phyloP scores from a whole-genome alignment of 2,797 vertebrate species.

The Acanthiza pusilla region DNA sequence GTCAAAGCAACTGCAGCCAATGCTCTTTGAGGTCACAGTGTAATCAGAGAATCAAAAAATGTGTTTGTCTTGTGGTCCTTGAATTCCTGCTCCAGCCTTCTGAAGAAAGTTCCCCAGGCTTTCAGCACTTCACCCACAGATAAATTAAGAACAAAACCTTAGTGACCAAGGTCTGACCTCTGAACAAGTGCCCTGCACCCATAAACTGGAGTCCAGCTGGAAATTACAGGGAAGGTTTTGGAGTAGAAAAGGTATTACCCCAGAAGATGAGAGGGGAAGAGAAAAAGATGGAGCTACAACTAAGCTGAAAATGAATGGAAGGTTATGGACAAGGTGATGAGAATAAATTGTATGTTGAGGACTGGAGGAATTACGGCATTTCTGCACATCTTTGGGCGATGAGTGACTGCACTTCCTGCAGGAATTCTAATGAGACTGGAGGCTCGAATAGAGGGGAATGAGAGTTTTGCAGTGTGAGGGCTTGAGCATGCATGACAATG shows the following conservation, averaged over 20 bases:
- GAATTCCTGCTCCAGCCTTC: background rate
- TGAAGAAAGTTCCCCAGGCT: background rate
- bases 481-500: background rate
- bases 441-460: background rate
- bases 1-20: background rate
- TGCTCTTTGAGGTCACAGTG: background rate
- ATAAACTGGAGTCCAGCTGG: background rate
- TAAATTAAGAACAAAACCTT: background rate
- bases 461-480: background rate
- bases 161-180: background rate
- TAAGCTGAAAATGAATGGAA: slow-evolving; percentile 1
- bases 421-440: background rate
- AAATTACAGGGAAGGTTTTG: background rate
- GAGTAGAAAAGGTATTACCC: background rate
- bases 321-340: background rate
- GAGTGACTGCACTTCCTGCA: background rate
- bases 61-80: background rate
- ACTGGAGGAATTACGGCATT: background rate
- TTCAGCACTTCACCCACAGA: background rate
- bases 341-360: background rate
- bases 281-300: background rate
- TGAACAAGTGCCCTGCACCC: background rate
- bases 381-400: background rate
- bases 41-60: background rate
- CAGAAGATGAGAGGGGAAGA: background rate